These are phyloP conservation scores for Neocloeon triangulifer DNA, from an alignment of 1,140 invertebrate species.

Conservation along the genomic window DNA sequence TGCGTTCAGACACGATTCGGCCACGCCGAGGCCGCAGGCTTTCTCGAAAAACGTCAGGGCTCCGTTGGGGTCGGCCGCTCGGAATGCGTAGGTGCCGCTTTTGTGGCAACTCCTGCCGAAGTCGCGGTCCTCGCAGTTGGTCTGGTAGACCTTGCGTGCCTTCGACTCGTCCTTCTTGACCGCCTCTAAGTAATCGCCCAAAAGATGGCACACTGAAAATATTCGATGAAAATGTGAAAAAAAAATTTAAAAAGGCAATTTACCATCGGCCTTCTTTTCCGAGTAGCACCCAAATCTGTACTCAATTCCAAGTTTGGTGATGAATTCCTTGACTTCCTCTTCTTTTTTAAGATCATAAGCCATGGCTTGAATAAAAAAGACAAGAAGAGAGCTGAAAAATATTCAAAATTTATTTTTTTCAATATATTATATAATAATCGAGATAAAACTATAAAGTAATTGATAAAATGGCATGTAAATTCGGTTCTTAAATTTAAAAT, in stretches of 20 bases:
- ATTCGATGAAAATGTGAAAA: constrained; percentile 7
- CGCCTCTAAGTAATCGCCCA: constrained; percentile 68
- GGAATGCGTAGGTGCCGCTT: constrained; percentile 42
- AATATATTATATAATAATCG: too few species aligned
- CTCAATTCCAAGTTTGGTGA: constrained; percentile 71
- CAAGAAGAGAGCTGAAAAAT: too few species aligned
- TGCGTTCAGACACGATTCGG: constrained; percentile 45
- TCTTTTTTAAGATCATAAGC: constrained; percentile 55
- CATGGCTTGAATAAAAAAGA: too few species aligned
- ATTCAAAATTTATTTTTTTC: too few species aligned
- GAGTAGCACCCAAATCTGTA: constrained; percentile 75
- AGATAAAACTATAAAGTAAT: too few species aligned
- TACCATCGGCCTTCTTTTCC: constrained; percentile 61
- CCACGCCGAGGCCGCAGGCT: constrained; percentile 44
- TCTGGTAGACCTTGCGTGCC: constrained; percentile 53
- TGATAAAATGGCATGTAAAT: too few species aligned
- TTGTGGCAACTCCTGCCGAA: constrained; percentile 67
- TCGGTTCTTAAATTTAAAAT: too few species aligned
- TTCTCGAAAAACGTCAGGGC: constrained; percentile 52
- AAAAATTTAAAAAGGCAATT: constrained; percentile 6
- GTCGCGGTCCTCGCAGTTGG: constrained; percentile 63
- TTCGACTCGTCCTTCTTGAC: constrained; percentile 56
- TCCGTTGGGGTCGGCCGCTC: constrained; percentile 26
- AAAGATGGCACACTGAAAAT: constrained; percentile 58
- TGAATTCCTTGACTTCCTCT: constrained; percentile 63